Evolutionary conservation across 2,888 invertebrate genomes (phyloP), one percentile per base, ranked within the genome.

Genomic region (Chymomyza procnemis): DNA sequence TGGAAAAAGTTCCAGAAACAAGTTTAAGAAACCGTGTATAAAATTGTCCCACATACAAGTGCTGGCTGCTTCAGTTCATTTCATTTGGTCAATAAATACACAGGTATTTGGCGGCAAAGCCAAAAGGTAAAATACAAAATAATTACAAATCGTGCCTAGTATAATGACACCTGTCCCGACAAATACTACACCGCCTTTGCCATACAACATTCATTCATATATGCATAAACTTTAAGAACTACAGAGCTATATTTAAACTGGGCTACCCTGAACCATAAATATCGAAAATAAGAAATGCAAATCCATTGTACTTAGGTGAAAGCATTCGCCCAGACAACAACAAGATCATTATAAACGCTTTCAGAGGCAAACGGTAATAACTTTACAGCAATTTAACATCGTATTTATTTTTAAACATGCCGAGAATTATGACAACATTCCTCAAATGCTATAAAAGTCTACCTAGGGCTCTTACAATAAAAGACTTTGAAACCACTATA

Each of bases 301-400:
- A 41, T 41, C 34, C 34, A 41, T 41, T 41, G 34, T 41, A 41
- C 34, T 41, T 41, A 41, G 34, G 34, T 12, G 12, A 41, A 41
- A 3, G 34, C 9, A 12, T 12, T 41, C 34, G 34, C 34, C 52
- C 52, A 52, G 18, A 16, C 16, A 62, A 62, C 41, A 62, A 41
- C 4, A 8, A 61, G 30, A n/a, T 61, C 21, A 48, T 62, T 67
- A 67, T 63, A 67, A 63, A 54, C 58, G 67, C 59, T 65, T 71
- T 70, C 67, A 41, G 55, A 57, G 47, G 73, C 60, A 76, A 76
- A 50, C 75, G 70, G 75, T 73, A 76, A 76, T 76, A 76, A 76
- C 66, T 66, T 71, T 65, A 47, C 54, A 58, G 62, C 26, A 16
- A 47, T 56, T 55, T 54, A 58, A 46, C 60, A 12, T 46, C 19